Base-by-base conservation (phyloP, 2,888 invertebrate species). In the Aricia artaxerxes region DNA sequence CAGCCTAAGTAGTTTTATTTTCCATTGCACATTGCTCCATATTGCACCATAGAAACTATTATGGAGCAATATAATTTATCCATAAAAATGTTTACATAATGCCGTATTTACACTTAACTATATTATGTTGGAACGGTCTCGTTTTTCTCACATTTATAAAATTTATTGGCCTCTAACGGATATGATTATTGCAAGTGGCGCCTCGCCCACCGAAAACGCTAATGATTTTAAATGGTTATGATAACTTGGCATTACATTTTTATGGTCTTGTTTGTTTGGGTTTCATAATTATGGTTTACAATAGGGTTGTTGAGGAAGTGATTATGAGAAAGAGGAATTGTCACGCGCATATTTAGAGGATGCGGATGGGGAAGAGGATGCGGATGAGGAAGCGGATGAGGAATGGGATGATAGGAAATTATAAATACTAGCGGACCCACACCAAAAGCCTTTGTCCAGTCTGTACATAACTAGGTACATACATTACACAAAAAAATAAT, bases 201-300 rank as follows among this genome's bases (percentile, higher is more conserved):
- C 31, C 31, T 64, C 64, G 35, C 31, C 64, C 64, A 69, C 64
- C 31, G 4, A 69, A 38, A 69, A 5, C 38, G 69, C 69, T 69
- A 38, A 35, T 69, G 69, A 69, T 69, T 69, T 69, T 69, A 69
- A 69, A 69, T 16, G 13, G 35, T 69, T 11, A 38, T 38, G 69
- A 2, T 35, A 13, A 69, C 38, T 69, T 69, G 2, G 35, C 38
- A 35, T 69, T 69, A 69, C 69, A 38, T 38, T 69, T 24, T 69
- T 38, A 69, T 69, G 69, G 4, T 69, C 69, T 38, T 69, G 69
- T 69, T 61, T 61, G 4, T 61, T 61, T 35, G 69, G 13, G 16
- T 69, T 38, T 69, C 69, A 69, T 38, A 69, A 69, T 69, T 69
- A 69, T 69, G 35, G 5, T 38, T 64, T 4, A 9, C n/a, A n/a